Percentiles rank a stretch among this genome's conserved stretches.
Evolutionary conservation across 35 echinoderm and acorn worm species (phyloP).

Genomic region (Patiria miniata): DNA sequence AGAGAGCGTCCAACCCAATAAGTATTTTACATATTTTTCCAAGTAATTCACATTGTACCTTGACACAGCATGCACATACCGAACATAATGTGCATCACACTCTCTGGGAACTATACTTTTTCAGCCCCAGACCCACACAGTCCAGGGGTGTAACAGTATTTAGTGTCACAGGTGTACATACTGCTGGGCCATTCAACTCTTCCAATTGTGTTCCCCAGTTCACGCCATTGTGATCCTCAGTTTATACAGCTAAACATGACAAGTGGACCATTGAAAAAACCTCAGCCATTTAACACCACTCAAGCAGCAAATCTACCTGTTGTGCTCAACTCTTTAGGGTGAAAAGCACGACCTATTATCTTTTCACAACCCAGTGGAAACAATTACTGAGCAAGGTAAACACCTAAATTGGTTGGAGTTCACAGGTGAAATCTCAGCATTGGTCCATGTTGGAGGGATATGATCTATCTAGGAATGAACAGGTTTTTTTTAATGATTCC

Average conservation of each 20-base stretch:
- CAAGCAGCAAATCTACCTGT: constrained; percentile 5
- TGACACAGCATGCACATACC: too few species aligned
- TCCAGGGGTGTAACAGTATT: too few species aligned
- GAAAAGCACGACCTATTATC: neutral
- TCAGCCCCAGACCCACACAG: too few species aligned
- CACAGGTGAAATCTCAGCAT: too few species aligned
- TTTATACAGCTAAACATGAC: constrained; percentile 11
- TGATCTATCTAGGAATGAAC: too few species aligned
- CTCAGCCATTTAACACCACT: neutral
- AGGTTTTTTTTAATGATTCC: too few species aligned
- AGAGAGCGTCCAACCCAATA: too few species aligned
- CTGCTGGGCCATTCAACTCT: constrained; percentile 5
- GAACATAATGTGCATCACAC: too few species aligned
- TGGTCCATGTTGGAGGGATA: too few species aligned
- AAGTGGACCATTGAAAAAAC: neutral
- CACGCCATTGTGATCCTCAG: constrained; percentile 1
- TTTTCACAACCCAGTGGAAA: neutral
- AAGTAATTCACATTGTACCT: too few species aligned
- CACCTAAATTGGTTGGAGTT: neutral
- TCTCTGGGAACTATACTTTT: too few species aligned
- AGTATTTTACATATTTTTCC: too few species aligned
- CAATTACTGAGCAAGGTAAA: neutral
- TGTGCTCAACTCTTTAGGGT: neutral
- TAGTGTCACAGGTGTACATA: neutral
- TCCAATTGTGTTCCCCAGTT: neutral